Percentiles rank a stretch among this genome's conserved stretches.
Conservation (phyloP, 2,113 vertebrate species). For the Alosa alosa region DNA sequence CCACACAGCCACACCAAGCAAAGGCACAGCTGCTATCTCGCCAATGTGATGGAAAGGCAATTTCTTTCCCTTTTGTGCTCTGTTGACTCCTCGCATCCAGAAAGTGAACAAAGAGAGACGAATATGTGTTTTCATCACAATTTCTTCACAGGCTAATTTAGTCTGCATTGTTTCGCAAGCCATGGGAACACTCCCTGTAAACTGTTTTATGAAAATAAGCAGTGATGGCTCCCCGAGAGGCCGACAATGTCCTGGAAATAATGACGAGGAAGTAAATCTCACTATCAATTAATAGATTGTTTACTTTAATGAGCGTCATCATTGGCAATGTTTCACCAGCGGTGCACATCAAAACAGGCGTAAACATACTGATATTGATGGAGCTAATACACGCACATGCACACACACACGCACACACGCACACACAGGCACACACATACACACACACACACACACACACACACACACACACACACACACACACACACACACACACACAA, state of each 20-base stretch:
- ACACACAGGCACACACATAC: not conserved
- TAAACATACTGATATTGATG: slow-evolving; percentile 40
- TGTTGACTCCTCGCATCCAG: slow-evolving; percentile 50
- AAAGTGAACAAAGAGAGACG: slow-evolving; percentile 43
- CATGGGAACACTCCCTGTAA: slow-evolving; percentile 44
- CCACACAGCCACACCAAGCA: not conserved
- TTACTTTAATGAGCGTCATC: slow-evolving; percentile 62
- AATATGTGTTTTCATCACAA: not conserved
- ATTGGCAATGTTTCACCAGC: slow-evolving; percentile 47
- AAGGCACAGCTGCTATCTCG: not conserved
- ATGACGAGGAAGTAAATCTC: slow-evolving; percentile 58
- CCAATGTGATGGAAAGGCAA: not conserved
- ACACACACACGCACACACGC: not conserved
- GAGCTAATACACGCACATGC: not conserved
- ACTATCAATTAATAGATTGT: slow-evolving; percentile 66
- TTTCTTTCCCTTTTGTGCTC: slow-evolving; percentile 46
- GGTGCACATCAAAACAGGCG: slow-evolving; percentile 46
- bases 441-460: not conserved
- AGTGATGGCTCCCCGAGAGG: slow-evolving; percentile 45
- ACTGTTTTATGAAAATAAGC: slow-evolving; percentile 48
- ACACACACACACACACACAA: not conserved
- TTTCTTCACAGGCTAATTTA: slow-evolving; percentile 52
- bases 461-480: not conserved
- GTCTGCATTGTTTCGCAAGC: slow-evolving; percentile 46
- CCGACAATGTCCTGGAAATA: slow-evolving; percentile 48